Evolutionary conservation across 2,888 invertebrate genomes (phyloP).

Genomic region (Geotrupes spiniger): DNA sequence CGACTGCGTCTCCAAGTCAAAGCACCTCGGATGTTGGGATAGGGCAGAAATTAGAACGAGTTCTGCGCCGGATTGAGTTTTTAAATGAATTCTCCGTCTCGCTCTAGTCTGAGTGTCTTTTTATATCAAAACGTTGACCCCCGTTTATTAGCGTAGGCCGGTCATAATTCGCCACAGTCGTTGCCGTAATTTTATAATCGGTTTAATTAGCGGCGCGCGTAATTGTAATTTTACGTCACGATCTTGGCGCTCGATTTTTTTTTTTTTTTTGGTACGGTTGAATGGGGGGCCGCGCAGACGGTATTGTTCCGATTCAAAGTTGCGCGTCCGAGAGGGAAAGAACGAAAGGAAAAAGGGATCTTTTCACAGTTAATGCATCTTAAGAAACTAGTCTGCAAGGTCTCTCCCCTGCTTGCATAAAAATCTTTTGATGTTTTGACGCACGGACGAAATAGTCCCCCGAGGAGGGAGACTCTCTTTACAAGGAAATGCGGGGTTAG

Average conservation of each 20-base stretch:
- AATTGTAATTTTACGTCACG: conserved; percentile 1
- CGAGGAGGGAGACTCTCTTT: conserved; percentile 17
- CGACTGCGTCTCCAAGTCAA: conserved; percentile 18
- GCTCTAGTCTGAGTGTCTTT: conserved; percentile 18
- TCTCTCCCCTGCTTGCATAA: conserved; percentile 31
- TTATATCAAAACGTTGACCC: conserved; percentile 26
- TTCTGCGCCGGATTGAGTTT: conserved; percentile 28
- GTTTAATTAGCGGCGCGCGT: conserved; percentile 19
- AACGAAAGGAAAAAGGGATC: conserved; percentile 35
- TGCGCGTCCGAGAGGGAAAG: conserved; percentile 25
- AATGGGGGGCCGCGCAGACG: conserved; percentile 37
- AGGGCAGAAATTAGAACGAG: conserved; percentile 38
- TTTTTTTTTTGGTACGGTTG: conserved; percentile 23
- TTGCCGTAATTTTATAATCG: conserved; percentile 16
- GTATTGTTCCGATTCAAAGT: conserved; percentile 36
- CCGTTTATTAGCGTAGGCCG: conserved; percentile 29
- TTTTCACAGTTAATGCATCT: conserved; percentile 38
- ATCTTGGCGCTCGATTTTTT: conserved; percentile 2
- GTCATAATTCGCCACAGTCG: conserved; percentile 12
- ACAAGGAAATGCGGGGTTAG: conserved; percentile 32
- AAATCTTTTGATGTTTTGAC: conserved; percentile 32
- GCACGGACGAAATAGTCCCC: conserved; percentile 13
- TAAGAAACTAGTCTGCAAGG: conserved; percentile 40
- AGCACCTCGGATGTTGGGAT: conserved; percentile 31
- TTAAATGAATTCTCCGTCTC: conserved; percentile 24